Base-by-base conservation (phyloP, 2,888 invertebrate genomes). In the Sepiola atlantica region DNA sequence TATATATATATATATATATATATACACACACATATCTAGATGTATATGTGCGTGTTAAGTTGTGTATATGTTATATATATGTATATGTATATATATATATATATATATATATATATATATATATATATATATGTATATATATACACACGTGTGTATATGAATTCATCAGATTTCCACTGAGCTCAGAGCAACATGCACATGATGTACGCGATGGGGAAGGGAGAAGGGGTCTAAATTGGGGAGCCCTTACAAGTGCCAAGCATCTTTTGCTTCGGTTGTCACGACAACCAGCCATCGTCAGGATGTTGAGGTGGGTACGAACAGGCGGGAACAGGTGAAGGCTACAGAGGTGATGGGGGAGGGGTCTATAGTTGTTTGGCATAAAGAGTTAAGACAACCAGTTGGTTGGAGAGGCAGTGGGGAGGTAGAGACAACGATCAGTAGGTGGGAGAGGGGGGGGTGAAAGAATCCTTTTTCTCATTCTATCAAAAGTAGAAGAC, bases 1-100 rank as follows among this genome's bases (percentile, higher is more conserved):
- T 90, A 90, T 16, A 90, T 90, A 90, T 90, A 90, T 90, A 90
- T 14, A 90, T n/a, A 90, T 90, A 90, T 90, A 90, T 90, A 90
- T 90, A 90, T 12, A 90, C 16, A 90, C 18, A 90, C 14, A 90
- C 14, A 90, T 90, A 90, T 90, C 6, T 12, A 90, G 6, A 90
- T 12, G 16, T 14, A 90, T 14, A 90, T 14, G n/a, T 90, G n/a
- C 0, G n/a, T 90, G n/a, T 12, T 28, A 6, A 90, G 6, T 12
- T 14, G 16, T 14, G 16, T n/a, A 90, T 90, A 90, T 0, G 16
- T 90, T 10, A 28, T 10, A 77, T 10, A 77, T 77, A 77, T 77
- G n/a, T 77, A 10, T 28, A 28, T 28, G 3, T 90, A 8, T 90
- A 8, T 12, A 8, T 90, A 8, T 12, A 8, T 90, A 8, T 90